Evolutionary conservation across 35 echinoderm and acorn worm genomes (phyloP).

Genomic region (Lytechinus pictus): DNA sequence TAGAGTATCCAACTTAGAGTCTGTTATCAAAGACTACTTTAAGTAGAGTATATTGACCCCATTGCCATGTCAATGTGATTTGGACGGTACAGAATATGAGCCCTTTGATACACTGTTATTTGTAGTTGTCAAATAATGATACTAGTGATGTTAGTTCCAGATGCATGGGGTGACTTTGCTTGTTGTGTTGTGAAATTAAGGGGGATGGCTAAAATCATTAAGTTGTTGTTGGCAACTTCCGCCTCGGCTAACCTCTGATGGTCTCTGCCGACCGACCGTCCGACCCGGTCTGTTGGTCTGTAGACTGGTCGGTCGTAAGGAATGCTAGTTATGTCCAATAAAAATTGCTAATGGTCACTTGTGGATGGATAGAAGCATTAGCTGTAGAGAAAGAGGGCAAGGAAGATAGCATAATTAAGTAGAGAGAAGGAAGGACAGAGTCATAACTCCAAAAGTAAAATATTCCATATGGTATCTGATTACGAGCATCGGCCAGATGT

Average conservation of each 20-base stretch:
- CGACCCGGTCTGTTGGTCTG: no score
- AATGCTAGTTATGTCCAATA: neutral
- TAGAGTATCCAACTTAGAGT: neutral
- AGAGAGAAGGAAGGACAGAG: no score
- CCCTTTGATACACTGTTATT: slow-evolving; percentile 11
- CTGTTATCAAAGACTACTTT: neutral
- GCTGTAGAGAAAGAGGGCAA: neutral
- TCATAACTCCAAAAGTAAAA: no score
- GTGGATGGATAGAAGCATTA: slow-evolving; percentile 1
- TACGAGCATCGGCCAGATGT: no score
- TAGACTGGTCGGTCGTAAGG: neutral
- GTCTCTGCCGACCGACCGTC: neutral
- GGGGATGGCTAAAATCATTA: slow-evolving; percentile 18
- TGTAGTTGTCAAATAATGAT: slow-evolving; percentile 13
- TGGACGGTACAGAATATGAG: neutral
- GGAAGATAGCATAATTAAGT: neutral
- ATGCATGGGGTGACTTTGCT: neutral
- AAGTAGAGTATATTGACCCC: neutral
- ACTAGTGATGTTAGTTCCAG: neutral
- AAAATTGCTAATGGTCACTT: slow-evolving; percentile 12
- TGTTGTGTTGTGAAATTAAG: neutral
- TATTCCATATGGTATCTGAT: no score
- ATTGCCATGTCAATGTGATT: neutral
- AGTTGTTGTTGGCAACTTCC: slow-evolving; percentile 1
- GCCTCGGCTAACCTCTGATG: neutral